These are phyloP conservation scores for Oreotrochilus melanogaster DNA, from an alignment of 2,113 vertebrate genomes.

Conservation along the genomic window DNA sequence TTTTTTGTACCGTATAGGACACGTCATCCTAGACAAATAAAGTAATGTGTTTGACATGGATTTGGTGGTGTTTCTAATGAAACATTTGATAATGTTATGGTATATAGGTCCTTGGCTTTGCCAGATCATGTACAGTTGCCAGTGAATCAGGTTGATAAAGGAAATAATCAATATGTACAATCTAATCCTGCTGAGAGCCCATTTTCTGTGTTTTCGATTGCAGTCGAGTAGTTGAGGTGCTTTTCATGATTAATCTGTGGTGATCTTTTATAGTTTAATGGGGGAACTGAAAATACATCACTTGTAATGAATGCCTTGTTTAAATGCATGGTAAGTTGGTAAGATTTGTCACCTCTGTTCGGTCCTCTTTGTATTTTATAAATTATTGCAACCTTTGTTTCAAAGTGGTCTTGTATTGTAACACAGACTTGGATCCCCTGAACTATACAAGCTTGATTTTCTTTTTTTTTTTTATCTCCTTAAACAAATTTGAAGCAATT, in stretches of 20 bases:
- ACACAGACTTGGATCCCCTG: not conserved
- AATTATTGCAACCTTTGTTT: not conserved
- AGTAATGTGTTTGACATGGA: conserved; percentile 89
- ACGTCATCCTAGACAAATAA: conserved; percentile 92
- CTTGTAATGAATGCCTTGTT: not conserved
- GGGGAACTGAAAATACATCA: conserved; percentile 42
- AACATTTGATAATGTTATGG: conserved; percentile 52
- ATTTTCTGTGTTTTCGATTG: conserved; percentile 4
- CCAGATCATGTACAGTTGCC: not conserved
- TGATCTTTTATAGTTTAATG: conserved; percentile 39
- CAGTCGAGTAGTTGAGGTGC: not conserved
- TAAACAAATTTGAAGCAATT: not conserved
- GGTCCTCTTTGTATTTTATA: not conserved
- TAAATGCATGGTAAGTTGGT: not conserved
- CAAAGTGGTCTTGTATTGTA: not conserved
- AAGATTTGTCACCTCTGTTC: not conserved
- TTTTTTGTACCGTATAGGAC: conserved; percentile 96
- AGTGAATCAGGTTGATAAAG: not conserved
- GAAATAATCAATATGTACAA: not conserved
- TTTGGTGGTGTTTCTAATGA: conserved; percentile 82
- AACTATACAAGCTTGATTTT: not conserved
- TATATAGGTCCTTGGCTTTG: conserved; percentile 55
- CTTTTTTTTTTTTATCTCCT: not conserved
- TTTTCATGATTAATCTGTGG: conserved; percentile 48
- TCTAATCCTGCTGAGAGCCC: not conserved